Base-by-base conservation (phyloP, 2,888 invertebrate species). In the Eretmocerus hayati region DNA sequence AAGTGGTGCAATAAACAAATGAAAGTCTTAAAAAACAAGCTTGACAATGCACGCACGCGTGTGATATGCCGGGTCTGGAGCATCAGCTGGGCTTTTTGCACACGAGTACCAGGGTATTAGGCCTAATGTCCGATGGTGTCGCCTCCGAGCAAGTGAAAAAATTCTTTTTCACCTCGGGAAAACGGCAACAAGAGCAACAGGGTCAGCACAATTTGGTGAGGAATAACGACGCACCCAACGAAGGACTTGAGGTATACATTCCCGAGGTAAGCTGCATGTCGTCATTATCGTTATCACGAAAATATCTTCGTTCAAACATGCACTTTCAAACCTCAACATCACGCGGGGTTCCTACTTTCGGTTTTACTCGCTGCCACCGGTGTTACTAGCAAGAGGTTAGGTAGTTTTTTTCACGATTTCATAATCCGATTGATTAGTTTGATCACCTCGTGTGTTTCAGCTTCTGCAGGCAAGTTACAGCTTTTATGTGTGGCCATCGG, bases 401-500 rank as follows among this genome's bases (percentile, higher is more conserved):
- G n/a, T n/a, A n/a, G n/a, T n/a, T n/a, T n/a, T n/a, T n/a, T n/a
- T n/a, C n/a, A n/a, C n/a, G n/a, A n/a, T n/a, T n/a, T n/a, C n/a
- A n/a, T n/a, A n/a, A n/a, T n/a, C n/a, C n/a, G n/a, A n/a, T n/a
- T n/a, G n/a, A 11, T 11, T 26, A 26, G 8, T 6, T 26, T 26
- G 11, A 26, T 6, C 26, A 9, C 26, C 26, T 26, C 26, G 26
- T 11, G n/a, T 50, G 48, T 76, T 75, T 37, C 69, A 90, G 85
- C 76, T 88, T 52, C 73, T 89, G 32, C 86, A 90, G 69, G 87
- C 88, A 13, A 87, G 86, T 59, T 95, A 94, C 75, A 93, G 91
- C 45, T 90, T 92, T 74, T 93, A 94, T 77, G 90, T 91, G 61
- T 96, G 95, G 96, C 93, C 94, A 0, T 88, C 88, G 58, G 91